Base-by-base conservation (phyloP, 2,113 vertebrate genomes). In the Laterallus jamaicensis region DNA sequence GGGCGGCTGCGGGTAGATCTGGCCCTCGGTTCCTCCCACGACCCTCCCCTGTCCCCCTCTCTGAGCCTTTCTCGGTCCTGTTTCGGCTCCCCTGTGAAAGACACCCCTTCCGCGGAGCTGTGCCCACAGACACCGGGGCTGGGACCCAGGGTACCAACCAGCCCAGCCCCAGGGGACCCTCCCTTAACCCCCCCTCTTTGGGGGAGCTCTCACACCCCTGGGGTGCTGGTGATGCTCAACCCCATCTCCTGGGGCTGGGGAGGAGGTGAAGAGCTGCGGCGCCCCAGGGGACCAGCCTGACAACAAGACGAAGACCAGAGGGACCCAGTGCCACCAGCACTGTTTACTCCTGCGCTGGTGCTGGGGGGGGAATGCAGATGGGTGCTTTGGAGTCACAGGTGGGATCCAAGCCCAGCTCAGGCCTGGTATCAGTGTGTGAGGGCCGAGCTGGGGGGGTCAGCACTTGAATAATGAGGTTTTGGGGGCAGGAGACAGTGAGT, bases 21-120 rank as follows among this genome's bases (percentile, higher is more conserved):
- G 92, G 31, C 39, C 87, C 77, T 78, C 40, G 76, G 92, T 40
- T 87, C 77, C 64, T 77, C 73, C 81, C 88, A 20, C 70, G 16
- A 6, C 73, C 90, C 73, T 91, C 82, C 77, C 63, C 26, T 52
- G 50, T 25, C 24, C 50, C 50, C 50, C 50, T 52, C 50, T 52
- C 50, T 26, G 28, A 73, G 84, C 84, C 15, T 55, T 76, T 22
- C 88, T 6, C 75, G 4, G 14, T 64, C 78, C 79, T 56, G 5
- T 24, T 84, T 42, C 10, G 6, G 54, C 83, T 95, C 64, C 44
- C 35, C 56, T 39, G 11, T 24, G 85, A 32, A 21, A 12, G 80
- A 8, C 39, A 47, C 56, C 84, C 90, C 74, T 86, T 93, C 35
- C 62, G 64, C 32, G 6, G 49, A 50, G 68, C 54, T 54, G 35